phyloP scores from a whole-genome alignment of 2,113 vertebrate species.

The Gadus macrocephalus region DNA sequence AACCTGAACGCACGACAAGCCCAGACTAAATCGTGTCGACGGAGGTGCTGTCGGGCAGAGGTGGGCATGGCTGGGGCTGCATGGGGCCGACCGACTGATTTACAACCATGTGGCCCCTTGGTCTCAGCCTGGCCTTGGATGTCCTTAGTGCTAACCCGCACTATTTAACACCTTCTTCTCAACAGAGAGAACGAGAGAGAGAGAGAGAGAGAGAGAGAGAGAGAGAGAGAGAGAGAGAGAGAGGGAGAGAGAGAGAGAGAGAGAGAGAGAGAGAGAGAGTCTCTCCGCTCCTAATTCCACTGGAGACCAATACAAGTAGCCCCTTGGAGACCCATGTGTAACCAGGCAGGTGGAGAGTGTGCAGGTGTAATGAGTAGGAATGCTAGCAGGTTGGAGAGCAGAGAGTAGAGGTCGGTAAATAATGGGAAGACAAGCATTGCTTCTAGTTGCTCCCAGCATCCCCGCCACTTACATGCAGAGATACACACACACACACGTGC shows the following conservation, averaged over 20 bases:
- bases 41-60: neutral
- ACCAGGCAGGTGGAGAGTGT: neutral
- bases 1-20: no score
- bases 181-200: neutral
- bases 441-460: constrained; percentile 36
- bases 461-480: constrained; percentile 1
- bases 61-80: constrained; percentile 13
- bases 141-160: constrained; percentile 14
- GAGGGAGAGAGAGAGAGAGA: neutral
- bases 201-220: constrained; percentile 7
- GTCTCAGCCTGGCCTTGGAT: constrained; percentile 15
- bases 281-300: constrained; percentile 20
- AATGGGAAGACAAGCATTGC: constrained; percentile 45
- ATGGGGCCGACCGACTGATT: constrained; percentile 17
- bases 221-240: no score
- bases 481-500: constrained; percentile 5
- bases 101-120: neutral
- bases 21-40: no score
- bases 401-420: constrained; percentile 52
- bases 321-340: constrained; percentile 11
- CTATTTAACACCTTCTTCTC: constrained; percentile 27
- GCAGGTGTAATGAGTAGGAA: neutral
- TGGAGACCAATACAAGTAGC: constrained; percentile 22
- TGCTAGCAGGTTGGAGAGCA: constrained; percentile 3
- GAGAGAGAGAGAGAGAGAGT: constrained; percentile 10